Conservation (phyloP, 2,797 vertebrate species). For the Cuniculus paca region DNA sequence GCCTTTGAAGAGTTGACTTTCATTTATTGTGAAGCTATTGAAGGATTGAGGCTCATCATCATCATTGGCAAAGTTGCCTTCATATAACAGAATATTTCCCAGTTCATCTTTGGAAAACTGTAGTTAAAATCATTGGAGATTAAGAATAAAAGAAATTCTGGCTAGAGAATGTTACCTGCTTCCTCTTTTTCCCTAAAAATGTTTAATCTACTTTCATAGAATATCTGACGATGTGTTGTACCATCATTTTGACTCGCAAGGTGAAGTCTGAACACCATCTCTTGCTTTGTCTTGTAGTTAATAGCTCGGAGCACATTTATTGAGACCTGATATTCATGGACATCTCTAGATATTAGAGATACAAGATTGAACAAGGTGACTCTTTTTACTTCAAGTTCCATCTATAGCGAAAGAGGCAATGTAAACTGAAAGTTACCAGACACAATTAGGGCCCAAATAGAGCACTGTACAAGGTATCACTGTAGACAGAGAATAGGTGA, state of each 20-base stretch:
- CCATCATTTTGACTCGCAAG: background rate
- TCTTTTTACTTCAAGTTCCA: background rate
- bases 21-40: background rate
- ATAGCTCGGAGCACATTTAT: background rate
- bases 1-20: background rate
- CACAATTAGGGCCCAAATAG: background rate
- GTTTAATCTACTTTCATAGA: constrained; percentile 15
- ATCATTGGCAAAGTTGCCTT: background rate
- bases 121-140: background rate
- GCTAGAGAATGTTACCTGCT: background rate
- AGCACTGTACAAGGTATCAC: background rate
- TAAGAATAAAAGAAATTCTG: background rate
- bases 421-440: constrained; percentile 6
- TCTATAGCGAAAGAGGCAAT: background rate
- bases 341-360: background rate
- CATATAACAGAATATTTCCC: background rate
- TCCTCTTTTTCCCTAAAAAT: background rate
- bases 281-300: background rate
- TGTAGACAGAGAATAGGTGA: background rate
- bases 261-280: background rate
- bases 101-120: background rate
- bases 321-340: background rate
- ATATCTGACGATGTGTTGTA: background rate
- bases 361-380: background rate
- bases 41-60: background rate